Conservation (phyloP, 1,140 invertebrate species). For the Apis laboriosa region DNA sequence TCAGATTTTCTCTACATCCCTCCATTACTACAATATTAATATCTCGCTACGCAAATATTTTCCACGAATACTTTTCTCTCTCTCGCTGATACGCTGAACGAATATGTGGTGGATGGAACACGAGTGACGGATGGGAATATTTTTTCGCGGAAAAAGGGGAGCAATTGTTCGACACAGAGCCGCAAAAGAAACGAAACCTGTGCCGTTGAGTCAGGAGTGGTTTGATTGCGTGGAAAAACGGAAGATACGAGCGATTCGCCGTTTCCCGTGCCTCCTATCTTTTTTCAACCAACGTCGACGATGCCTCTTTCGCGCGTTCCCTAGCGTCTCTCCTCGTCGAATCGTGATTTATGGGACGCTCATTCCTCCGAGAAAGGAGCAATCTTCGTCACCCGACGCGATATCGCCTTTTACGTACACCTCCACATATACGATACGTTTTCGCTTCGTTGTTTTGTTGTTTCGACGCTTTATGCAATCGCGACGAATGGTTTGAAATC, state of each 20-base stretch:
- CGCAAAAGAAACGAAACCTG: background rate
- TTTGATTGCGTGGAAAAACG: slow-evolving; percentile 44
- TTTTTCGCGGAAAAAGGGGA: background rate
- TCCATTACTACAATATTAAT: no score
- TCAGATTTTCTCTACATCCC: no score
- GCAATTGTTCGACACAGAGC: background rate
- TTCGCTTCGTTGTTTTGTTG: background rate
- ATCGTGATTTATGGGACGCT: slow-evolving; percentile 8
- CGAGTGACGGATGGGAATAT: no score
- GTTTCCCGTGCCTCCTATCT: background rate
- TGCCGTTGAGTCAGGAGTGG: slow-evolving; percentile 34
- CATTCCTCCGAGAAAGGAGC: slow-evolving; percentile 24
- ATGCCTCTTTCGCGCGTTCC: background rate
- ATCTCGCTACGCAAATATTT: no score
- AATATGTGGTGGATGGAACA: no score
- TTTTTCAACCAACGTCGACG: slow-evolving; percentile 12
- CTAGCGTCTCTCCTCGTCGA: slow-evolving; percentile 1
- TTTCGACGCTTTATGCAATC: background rate
- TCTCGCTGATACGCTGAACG: background rate
- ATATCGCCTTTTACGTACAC: background rate
- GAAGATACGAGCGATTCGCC: slow-evolving; percentile 15
- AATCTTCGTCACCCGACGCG: slow-evolving; percentile 27
- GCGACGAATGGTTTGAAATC: background rate
- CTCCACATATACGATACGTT: background rate
- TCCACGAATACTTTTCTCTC: no score